Conservation (phyloP, 2,113 vertebrate species). For the Eulemur rufifrons region DNA sequence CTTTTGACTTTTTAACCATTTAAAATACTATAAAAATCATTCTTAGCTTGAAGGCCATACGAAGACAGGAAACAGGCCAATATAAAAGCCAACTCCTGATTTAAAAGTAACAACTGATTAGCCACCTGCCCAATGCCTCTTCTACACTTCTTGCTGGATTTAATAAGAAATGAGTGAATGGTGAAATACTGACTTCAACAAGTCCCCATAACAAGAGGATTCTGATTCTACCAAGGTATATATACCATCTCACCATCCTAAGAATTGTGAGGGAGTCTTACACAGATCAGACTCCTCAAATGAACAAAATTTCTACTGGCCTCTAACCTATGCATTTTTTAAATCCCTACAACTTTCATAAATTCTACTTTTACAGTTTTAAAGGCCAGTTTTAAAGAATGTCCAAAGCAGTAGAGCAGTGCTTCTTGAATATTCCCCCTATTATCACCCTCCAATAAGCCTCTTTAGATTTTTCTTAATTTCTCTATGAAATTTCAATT, state of each 20-base stretch:
- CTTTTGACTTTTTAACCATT: not conserved
- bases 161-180: not conserved
- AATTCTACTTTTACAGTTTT: slow-evolving; percentile 1
- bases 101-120: slow-evolving; percentile 28
- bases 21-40: not conserved
- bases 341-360: slow-evolving; percentile 26
- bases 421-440: not conserved
- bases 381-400: not conserved
- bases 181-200: slow-evolving; percentile 20
- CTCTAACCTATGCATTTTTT: not conserved
- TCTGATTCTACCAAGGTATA: not conserved
- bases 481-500: not conserved
- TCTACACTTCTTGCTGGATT: not conserved
- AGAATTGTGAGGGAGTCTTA: slow-evolving; percentile 6
- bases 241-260: not conserved
- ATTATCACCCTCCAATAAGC: not conserved
- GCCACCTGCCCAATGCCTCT: not conserved
- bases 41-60: not conserved
- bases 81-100: not conserved
- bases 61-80: not conserved
- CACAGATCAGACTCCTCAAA: not conserved
- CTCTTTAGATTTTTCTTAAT: not conserved
- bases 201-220: not conserved
- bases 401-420: not conserved
- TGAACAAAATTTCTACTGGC: not conserved